phyloP scores from a whole-genome alignment of 2,113 vertebrate genomes.

The Paramisgurnus dabryanus region DNA sequence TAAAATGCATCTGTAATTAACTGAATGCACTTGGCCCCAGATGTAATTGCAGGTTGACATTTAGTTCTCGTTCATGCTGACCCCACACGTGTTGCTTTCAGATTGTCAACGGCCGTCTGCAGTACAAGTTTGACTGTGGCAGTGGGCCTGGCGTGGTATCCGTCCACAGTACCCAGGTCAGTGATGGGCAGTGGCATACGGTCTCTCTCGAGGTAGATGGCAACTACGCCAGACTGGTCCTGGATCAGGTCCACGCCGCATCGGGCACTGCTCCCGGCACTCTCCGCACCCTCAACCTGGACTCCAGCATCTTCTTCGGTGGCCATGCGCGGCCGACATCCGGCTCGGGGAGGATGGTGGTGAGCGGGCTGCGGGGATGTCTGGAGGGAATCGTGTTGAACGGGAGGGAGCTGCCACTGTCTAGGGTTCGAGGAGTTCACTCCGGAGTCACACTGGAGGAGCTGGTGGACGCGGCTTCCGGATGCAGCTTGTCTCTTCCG shows the following conservation, averaged over 20 bases:
- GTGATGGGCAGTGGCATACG: conserved; percentile 92
- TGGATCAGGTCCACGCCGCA: conserved; percentile 90
- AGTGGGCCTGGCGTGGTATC: conserved; percentile 94
- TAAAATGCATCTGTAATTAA: not conserved
- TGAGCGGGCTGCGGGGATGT: conserved; percentile 89
- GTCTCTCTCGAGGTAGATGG: conserved; percentile 91
- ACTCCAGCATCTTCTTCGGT: conserved; percentile 89
- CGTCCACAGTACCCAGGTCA: conserved; percentile 91
- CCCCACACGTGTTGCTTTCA: conserved; percentile 55
- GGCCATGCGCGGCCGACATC: conserved; percentile 81
- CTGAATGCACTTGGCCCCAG: too few relatives aligned
- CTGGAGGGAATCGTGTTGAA: conserved; percentile 89
- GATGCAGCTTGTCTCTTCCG: conserved; percentile 76
- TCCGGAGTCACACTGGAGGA: conserved; percentile 83
- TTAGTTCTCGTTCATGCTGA: not conserved
- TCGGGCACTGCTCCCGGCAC: conserved; percentile 92
- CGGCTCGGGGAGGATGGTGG: conserved; percentile 78
- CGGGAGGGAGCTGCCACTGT: conserved; percentile 88
- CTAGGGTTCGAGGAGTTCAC: conserved; percentile 73
- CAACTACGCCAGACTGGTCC: conserved; percentile 89
- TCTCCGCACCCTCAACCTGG: conserved; percentile 92
- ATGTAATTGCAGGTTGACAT: too few relatives aligned
- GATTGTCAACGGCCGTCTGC: conserved; percentile 92
- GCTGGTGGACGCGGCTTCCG: conserved; percentile 84
- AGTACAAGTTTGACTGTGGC: conserved; percentile 97